Evolutionary conservation across 2,113 vertebrate species (phyloP).

Genomic region (Dasypus novemcinctus): DNA sequence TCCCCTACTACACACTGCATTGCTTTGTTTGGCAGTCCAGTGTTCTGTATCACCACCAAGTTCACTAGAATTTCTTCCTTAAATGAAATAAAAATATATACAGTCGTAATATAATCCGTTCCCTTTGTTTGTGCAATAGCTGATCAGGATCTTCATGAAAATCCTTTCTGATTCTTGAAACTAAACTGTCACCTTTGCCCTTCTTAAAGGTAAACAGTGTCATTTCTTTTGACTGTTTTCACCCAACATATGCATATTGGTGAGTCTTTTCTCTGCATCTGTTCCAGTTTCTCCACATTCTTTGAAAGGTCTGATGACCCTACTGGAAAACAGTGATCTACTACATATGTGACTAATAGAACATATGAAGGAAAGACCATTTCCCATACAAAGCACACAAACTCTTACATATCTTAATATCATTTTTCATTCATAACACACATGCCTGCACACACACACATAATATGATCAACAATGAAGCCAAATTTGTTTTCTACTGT

Average conservation of each 20-base stretch:
- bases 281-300: neutral
- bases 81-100: neutral
- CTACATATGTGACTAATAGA: neutral
- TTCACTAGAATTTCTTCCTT: neutral
- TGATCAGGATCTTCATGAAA: neutral
- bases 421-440: neutral
- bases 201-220: conserved; percentile 13
- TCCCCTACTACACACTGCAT: neutral
- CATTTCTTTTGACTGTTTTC: neutral
- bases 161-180: neutral
- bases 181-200: neutral
- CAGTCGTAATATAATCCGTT: neutral
- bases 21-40: neutral
- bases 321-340: neutral
- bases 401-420: neutral
- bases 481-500: neutral
- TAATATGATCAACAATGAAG: neutral
- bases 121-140: neutral
- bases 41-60: neutral
- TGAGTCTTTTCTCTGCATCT: neutral
- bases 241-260: neutral
- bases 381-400: neutral
- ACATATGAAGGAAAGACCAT: neutral
- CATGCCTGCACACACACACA: neutral
- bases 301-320: neutral